phyloP scores from a whole-genome alignment of 2,797 vertebrate species.

The Pseudocheirus occidentalis region DNA sequence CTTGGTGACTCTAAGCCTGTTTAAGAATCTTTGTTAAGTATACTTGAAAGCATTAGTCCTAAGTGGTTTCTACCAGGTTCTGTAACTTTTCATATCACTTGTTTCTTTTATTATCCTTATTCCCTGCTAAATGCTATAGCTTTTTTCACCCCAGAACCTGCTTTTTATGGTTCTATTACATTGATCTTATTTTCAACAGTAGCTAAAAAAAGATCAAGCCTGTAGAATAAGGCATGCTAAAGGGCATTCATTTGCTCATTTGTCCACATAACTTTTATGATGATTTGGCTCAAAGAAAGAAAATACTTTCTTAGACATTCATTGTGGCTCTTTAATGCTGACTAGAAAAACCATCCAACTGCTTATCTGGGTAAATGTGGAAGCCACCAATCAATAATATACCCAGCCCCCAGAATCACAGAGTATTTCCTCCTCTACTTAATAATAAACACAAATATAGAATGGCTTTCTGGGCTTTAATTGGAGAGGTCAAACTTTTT shows the following conservation, averaged over 20 bases:
- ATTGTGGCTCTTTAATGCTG: neutral
- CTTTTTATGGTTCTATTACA: neutral
- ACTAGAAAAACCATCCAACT: neutral
- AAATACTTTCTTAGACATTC: neutral
- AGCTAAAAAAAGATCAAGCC: neutral
- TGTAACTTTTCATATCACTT: neutral
- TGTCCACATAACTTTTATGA: neutral
- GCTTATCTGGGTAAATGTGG: neutral
- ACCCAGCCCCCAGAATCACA: neutral
- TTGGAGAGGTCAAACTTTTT: neutral
- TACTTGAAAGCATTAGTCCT: neutral
- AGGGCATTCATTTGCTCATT: neutral
- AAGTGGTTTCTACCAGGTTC: neutral
- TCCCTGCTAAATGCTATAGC: neutral
- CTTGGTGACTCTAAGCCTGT: neutral
- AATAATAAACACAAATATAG: neutral
- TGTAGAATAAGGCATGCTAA: neutral
- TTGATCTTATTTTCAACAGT: neutral
- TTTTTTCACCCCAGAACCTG: neutral
- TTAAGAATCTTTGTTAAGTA: neutral
- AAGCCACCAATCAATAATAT: neutral
- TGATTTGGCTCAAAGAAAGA: neutral
- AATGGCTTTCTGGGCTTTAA: neutral
- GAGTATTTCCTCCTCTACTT: neutral
- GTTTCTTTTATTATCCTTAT: neutral